These are phyloP conservation scores for Schlechtendalia chinensis DNA, from an alignment of 1,140 invertebrate species.

Conservation along the genomic window DNA sequence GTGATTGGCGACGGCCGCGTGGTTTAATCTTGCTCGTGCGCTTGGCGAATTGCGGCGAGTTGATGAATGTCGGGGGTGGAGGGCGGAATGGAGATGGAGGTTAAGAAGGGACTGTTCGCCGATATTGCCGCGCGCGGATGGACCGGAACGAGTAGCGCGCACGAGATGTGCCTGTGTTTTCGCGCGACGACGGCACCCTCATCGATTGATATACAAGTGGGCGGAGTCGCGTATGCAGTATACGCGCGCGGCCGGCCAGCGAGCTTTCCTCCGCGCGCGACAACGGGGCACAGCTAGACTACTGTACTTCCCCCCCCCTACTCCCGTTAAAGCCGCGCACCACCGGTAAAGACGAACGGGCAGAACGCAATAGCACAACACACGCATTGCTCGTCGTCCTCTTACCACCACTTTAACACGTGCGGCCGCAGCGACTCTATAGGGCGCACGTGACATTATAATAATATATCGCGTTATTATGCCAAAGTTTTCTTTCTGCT, in stretches of 20 bases:
- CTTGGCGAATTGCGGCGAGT: background rate
- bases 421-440: background rate
- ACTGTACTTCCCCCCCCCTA: too few relatives aligned
- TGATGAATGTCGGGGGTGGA: too few relatives aligned
- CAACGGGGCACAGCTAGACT: background rate
- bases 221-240: slow-evolving; percentile 4
- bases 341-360: background rate
- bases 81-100: background rate
- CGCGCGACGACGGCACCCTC: slow-evolving; percentile 10
- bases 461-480: background rate
- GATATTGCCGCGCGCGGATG: slow-evolving; percentile 18
- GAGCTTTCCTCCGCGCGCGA: background rate
- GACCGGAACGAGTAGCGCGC: slow-evolving; percentile 43
- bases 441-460: too few relatives aligned
- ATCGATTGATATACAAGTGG: slow-evolving; percentile 47
- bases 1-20: slow-evolving; percentile 29
- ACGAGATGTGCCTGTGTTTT: slow-evolving; percentile 9
- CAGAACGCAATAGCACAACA: background rate
- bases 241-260: background rate
- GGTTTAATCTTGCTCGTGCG: background rate
- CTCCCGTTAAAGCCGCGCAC: too few relatives aligned
- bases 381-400: too few relatives aligned
- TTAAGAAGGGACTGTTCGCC: background rate
- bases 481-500: slow-evolving; percentile 3
- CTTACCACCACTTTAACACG: background rate